phyloP scores from a whole-genome alignment of 1,140 invertebrate species.

The Cepaea nemoralis region DNA sequence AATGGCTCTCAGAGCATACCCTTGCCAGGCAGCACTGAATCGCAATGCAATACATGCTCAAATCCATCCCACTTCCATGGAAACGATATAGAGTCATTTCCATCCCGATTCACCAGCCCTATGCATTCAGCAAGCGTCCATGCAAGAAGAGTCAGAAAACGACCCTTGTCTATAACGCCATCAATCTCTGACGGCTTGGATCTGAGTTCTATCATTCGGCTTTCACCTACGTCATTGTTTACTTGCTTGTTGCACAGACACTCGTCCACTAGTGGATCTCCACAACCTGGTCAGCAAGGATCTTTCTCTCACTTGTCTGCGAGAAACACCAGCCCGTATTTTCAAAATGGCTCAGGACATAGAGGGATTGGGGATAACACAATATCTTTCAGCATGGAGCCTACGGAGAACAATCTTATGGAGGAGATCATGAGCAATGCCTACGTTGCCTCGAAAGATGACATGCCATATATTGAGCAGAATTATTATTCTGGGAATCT shows the following conservation, averaged over 20 bases:
- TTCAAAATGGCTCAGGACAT: slow-evolving; percentile 48
- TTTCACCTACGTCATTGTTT: slow-evolving; percentile 93
- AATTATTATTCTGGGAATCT: slow-evolving; percentile 24
- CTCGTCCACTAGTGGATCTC: slow-evolving; percentile 57
- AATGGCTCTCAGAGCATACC: slow-evolving; percentile 50
- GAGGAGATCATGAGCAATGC: slow-evolving; percentile 64
- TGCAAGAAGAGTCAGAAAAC: slow-evolving; percentile 75
- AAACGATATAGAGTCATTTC: slow-evolving; percentile 58
- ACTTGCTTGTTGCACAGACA: slow-evolving; percentile 88
- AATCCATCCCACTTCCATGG: slow-evolving; percentile 64
- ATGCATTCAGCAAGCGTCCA: slow-evolving; percentile 63
- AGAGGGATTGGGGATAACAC: slow-evolving; percentile 55
- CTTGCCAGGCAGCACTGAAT: slow-evolving; percentile 43
- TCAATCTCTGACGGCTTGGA: slow-evolving; percentile 91
- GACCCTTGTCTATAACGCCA: slow-evolving; percentile 92
- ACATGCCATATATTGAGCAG: slow-evolving; percentile 64
- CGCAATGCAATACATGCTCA: slow-evolving; percentile 50
- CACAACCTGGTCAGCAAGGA: slow-evolving; percentile 70
- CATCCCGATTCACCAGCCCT: slow-evolving; percentile 62
- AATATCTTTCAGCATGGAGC: slow-evolving; percentile 54
- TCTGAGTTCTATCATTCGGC: slow-evolving; percentile 85
- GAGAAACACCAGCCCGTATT: slow-evolving; percentile 74
- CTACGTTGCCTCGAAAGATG: slow-evolving; percentile 60
- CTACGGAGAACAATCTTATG: slow-evolving; percentile 56
- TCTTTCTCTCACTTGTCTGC: slow-evolving; percentile 94